Conservation (phyloP, 2,113 vertebrate genomes). For the Ascaphus truei region DNA sequence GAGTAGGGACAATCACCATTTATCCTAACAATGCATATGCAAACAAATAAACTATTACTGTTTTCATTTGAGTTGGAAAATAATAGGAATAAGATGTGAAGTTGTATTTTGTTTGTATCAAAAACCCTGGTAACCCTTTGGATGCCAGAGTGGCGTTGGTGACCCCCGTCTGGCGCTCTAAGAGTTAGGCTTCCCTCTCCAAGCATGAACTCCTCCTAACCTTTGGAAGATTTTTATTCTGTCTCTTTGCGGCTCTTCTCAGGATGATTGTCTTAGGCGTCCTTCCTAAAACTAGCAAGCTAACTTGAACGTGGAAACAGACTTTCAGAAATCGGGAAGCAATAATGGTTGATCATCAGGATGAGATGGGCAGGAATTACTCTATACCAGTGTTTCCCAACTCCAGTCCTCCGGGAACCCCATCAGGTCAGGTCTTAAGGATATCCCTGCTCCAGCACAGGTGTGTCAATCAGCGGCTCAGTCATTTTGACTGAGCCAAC, state of each 20-base stretch:
- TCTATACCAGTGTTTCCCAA: too few relatives aligned
- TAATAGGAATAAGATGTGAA: conserved; percentile 53
- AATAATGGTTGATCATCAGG: too few relatives aligned
- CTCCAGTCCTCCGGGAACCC: too few relatives aligned
- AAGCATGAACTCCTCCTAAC: conserved; percentile 71
- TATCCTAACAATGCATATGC: conserved; percentile 72
- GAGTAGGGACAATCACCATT: conserved; percentile 67
- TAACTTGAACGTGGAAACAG: conserved; percentile 74
- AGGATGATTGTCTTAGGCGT: conserved; percentile 93
- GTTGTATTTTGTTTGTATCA: conserved; percentile 61
- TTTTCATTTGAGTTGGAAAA: conserved; percentile 65
- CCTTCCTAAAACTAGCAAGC: conserved; percentile 74
- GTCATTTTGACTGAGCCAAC: too few relatives aligned
- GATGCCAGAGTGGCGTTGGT: too few relatives aligned
- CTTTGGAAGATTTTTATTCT: conserved; percentile 67
- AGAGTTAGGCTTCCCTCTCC: conserved; percentile 50
- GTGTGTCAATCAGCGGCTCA: too few relatives aligned
- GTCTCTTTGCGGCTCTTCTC: conserved; percentile 62
- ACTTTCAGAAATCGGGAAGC: conserved; percentile 3
- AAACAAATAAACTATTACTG: conserved; percentile 68
- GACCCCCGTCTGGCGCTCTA: too few relatives aligned
- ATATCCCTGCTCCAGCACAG: too few relatives aligned
- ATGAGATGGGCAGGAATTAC: too few relatives aligned
- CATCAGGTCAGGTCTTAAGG: too few relatives aligned
- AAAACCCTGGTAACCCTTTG: conserved; percentile 74